Percentiles rank a stretch among this genome's conserved stretches.
Evolutionary conservation across 2,113 vertebrate species (phyloP).

Genomic region (Rhizomys pruinosus): DNA sequence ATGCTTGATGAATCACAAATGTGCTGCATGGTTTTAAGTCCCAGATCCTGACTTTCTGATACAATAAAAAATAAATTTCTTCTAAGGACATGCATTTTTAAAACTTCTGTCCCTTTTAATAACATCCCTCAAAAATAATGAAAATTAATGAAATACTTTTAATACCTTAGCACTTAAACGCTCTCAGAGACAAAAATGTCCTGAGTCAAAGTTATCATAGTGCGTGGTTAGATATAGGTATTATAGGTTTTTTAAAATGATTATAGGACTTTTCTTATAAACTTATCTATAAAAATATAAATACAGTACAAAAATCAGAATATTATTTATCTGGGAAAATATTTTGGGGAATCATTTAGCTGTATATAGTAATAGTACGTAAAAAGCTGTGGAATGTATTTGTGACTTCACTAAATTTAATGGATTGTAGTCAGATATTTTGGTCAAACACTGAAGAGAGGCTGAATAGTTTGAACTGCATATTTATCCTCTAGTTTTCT

Average conservation of each 20-base stretch:
- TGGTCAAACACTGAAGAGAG: background rate
- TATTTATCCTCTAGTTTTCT: background rate
- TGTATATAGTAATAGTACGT: background rate
- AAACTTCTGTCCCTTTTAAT: background rate
- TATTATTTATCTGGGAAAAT: background rate
- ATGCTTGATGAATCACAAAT: constrained; percentile 30
- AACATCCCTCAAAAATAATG: constrained; percentile 1
- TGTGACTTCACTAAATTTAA: background rate
- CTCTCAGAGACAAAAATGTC: background rate
- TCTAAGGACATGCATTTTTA: constrained; percentile 16
- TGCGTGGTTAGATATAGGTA: background rate
- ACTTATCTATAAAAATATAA: constrained; percentile 29
- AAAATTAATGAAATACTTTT: constrained; percentile 61
- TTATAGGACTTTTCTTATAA: background rate
- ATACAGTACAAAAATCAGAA: background rate
- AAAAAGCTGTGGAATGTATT: background rate
- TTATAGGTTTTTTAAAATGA: background rate
- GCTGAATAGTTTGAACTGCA: background rate
- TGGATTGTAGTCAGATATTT: background rate
- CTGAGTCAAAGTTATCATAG: background rate
- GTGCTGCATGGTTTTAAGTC: background rate
- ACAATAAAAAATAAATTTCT: background rate
- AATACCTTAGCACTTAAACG: background rate
- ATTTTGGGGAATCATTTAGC: background rate
- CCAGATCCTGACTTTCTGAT: background rate